These are phyloP conservation scores for Sarcophaga rosellei DNA, from an alignment of 2,888 invertebrate species.

Conservation along the genomic window DNA sequence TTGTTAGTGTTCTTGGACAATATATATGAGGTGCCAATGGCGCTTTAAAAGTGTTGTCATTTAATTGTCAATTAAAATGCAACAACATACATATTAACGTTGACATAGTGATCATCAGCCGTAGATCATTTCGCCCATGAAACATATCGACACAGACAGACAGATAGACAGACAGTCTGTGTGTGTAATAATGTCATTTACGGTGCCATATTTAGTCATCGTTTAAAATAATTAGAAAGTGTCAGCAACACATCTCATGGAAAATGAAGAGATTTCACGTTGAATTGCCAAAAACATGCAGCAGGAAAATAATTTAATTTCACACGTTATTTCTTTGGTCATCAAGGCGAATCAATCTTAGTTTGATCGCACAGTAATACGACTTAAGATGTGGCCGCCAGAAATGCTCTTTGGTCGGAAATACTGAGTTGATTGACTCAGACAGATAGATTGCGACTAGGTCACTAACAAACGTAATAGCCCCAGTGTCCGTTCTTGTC, in stretches of 20 bases:
- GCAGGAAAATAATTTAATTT: too few species aligned
- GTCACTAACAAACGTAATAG: too few species aligned
- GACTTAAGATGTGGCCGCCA: too few species aligned
- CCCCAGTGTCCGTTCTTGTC: too few species aligned
- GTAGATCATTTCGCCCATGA: conserved; percentile 18
- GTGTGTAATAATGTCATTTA: not conserved
- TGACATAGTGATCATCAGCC: conserved; percentile 64
- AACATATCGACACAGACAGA: not conserved
- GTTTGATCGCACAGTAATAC: too few species aligned
- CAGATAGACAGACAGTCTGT: not conserved
- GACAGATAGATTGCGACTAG: too few species aligned
- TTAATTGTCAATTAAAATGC: conserved; percentile 67
- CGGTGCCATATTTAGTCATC: conserved; percentile 55
- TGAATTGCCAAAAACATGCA: not conserved
- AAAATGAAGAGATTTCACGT: not conserved
- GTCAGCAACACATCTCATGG: not conserved
- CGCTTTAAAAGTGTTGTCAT: conserved; percentile 62
- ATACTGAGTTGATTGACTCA: too few species aligned
- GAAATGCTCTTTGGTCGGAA: too few species aligned
- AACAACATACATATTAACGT: conserved; percentile 62
- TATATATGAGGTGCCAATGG: conserved; percentile 57
- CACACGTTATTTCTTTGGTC: too few species aligned
- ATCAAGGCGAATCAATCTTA: too few species aligned
- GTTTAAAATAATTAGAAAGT: conserved; percentile 40
- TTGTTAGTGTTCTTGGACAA: conserved; percentile 20